Evolutionary conservation across 2,888 invertebrate species (phyloP), one percentile per base, ranked within the genome.

Genomic region (Lithophane semibrunnea): DNA sequence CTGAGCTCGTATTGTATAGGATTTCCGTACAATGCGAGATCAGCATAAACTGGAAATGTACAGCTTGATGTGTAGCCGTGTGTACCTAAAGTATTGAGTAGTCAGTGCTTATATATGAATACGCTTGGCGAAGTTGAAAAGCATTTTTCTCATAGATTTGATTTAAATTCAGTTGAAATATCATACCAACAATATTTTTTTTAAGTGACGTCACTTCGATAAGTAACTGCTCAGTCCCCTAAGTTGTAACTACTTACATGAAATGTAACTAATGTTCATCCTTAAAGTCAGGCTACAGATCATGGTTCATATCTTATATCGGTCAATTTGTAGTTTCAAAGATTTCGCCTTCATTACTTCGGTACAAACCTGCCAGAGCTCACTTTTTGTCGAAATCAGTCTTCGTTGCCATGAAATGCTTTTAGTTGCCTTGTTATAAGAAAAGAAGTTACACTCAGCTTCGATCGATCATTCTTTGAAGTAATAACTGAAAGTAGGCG

Each of bases 391-490:
- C 21, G 5, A 79, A 60, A 69, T 79, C 13, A 21, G 52, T 13
- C n/a, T 16, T 47, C 13, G 24, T 47, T 7, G 13, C 52, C 12
- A 29, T 29, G n/a, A 37, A 63, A 63, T 58, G 56, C 83, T 82
- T 63, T 52, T 58, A 77, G 18, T 13, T 1, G 49, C 21, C 5
- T 82, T 75, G 12, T 44, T 37, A 37, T 16, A 58, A 79, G 13
- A 80, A 13, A 58, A 67, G 21, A 58, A 64, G 24, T 10, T 21
- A 56, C 16, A 49, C 56, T 56, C 12, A 10, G 18, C 3, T 7
- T 8, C 58, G 49, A 78, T 79, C 61, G 54, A 79, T 79, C 66
- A 61, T 74, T 81, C 56, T 78, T 58, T 16, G 13, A 24, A 60
- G 54, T 47, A 66, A 65, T 42, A 66, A 54, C 13, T 66, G 18